These are phyloP conservation scores for Dorcus parallelipipedus DNA, from an alignment of 2,888 invertebrate genomes.

Conservation along the genomic window DNA sequence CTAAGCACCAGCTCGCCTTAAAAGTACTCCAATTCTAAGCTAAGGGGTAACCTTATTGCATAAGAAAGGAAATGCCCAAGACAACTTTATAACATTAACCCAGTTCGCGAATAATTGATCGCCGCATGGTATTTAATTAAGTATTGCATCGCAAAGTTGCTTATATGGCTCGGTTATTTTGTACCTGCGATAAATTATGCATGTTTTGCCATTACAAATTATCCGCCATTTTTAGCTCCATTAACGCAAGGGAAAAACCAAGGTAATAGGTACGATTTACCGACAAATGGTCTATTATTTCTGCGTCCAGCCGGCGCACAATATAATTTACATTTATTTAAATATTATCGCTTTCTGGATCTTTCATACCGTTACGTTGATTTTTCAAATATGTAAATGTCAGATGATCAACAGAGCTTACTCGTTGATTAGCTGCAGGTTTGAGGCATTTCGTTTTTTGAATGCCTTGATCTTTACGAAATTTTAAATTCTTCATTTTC, in stretches of 20 bases:
- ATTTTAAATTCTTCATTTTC: too few relatives aligned
- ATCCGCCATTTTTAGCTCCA: neutral
- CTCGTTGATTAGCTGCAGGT: too few relatives aligned
- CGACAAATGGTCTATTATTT: too few relatives aligned
- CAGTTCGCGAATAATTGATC: constrained; percentile 16
- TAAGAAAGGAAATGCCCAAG: constrained; percentile 6
- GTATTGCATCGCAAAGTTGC: neutral
- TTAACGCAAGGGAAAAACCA: neutral
- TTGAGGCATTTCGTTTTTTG: too few relatives aligned
- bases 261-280: too few relatives aligned
- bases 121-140: constrained; percentile 15
- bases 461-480: too few relatives aligned
- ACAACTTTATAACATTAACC: constrained; percentile 16
- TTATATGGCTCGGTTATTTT: neutral
- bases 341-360: too few relatives aligned
- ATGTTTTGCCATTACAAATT: neutral
- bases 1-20: neutral
- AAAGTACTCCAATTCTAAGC: neutral
- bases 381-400: too few relatives aligned
- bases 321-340: too few relatives aligned
- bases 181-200: neutral
- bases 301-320: too few relatives aligned
- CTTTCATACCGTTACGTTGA: too few relatives aligned
- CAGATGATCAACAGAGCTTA: too few relatives aligned
- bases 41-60: constrained; percentile 15